Base-by-base conservation (phyloP, 2,797 vertebrate species). In the Spea hammondii region DNA sequence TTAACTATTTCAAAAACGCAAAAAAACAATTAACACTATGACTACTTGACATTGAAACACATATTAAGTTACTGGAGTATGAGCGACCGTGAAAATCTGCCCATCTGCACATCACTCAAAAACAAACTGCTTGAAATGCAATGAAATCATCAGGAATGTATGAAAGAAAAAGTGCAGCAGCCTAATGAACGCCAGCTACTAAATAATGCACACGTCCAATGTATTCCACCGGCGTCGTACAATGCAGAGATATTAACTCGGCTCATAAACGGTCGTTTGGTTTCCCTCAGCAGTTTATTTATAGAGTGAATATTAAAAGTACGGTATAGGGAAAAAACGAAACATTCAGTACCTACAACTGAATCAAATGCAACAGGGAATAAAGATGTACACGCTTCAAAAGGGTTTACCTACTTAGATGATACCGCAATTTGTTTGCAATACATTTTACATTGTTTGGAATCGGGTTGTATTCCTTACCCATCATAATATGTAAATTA, bases 171-270 rank as follows among this genome's bases (percentile, higher is more conserved):
- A 50, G 13, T 74, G 45, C 65, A 32, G 50, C 32, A 17, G 14
- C 7, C 8, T 49, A 45, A 80, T 66, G 50, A 62, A 67, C 47
- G 14, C 46, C 46, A 60, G 10, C n/a, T 67, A 71, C 66, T 76
- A 76, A 80, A 81, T 76, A 59, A 81, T 68, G 62, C 51, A 81
- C 57, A n/a, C 14, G 46, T 59, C 53, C 59, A 80, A 71, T 76
- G 72, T 81, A 62, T 67, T 72, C 46, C 48, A 62, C 60, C n/a
- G 47, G 51, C 59, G 50, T 3, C 45, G 46, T 8, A 46, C 9
- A 72, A 48, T 67, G 53, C 12, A 32, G 46, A 46, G 47, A 71
- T 80, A 80, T 72, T 76, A 76, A 76, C 62, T 51, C 59, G 79
- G 14, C 73, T 66, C 10, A 47, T 76, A 50, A 67, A 72, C 55